A percentile compares a stretch with the other conserved stretches of the same genome.
These are phyloP conservation scores for Todiramphus saurophagus DNA, from an alignment of 2,113 vertebrate genomes.

Conservation along the genomic window DNA sequence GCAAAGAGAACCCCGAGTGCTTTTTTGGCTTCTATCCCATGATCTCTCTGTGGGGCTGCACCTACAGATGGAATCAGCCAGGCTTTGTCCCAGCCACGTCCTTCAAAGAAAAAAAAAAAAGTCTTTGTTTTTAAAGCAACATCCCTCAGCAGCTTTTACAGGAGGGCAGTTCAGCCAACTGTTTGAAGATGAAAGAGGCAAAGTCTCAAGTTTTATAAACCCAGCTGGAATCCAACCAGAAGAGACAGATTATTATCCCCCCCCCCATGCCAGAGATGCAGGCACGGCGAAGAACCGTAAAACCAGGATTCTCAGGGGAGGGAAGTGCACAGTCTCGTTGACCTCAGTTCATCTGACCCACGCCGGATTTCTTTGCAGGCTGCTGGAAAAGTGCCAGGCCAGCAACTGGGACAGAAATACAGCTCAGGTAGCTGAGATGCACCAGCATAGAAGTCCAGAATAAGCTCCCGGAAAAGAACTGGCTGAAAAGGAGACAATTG, in stretches of 20 bases:
- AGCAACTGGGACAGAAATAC: not conserved
- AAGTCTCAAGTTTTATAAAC: not conserved
- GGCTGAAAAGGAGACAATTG: not conserved
- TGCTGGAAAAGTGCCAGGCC: not conserved
- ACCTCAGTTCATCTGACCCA: not conserved
- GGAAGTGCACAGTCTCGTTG: not conserved
- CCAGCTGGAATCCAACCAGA: slow-evolving; percentile 13
- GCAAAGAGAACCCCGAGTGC: not conserved
- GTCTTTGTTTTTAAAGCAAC: not conserved
- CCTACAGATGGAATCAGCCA: not conserved
- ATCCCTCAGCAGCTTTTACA: not conserved
- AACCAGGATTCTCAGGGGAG: not conserved
- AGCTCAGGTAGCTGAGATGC: not conserved
- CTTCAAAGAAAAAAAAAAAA: not conserved
- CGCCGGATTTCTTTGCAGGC: not conserved
- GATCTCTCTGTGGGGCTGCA: not conserved
- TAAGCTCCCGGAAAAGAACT: not conserved
- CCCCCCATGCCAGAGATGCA: not conserved
- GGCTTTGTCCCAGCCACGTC: not conserved
- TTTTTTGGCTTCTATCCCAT: not conserved
- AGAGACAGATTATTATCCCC: not conserved
- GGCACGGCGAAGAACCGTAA: not conserved
- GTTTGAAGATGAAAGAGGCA: slow-evolving; percentile 13
- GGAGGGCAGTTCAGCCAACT: not conserved
- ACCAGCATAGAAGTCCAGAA: not conserved